phyloP scores from a whole-genome alignment of 2,797 vertebrate genomes.

The Gymnothorax reevesii region DNA sequence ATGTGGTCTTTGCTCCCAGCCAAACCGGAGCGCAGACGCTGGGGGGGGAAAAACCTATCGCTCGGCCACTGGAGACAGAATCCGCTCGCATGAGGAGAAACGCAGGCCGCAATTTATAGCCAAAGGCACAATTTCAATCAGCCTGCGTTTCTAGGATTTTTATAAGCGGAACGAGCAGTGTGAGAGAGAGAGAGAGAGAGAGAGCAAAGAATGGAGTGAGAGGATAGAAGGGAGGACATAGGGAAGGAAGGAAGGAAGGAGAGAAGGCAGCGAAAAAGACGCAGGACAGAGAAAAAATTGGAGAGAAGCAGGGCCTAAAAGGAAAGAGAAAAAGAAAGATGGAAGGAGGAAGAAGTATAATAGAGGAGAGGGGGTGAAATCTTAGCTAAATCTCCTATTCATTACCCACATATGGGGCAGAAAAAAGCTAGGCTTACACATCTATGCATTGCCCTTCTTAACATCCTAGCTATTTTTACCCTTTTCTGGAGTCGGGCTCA shows the following conservation, averaged over 20 bases:
- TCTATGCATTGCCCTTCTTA: not conserved
- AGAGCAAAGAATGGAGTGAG: not conserved
- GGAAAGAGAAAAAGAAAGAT: too few species aligned
- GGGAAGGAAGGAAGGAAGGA: too few species aligned
- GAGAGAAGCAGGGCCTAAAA: too few species aligned
- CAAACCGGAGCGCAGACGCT: not conserved
- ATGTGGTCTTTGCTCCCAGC: slow-evolving; percentile 1
- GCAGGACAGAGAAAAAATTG: not conserved
- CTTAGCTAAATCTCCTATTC: not conserved
- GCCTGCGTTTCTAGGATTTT: not conserved
- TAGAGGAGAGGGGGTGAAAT: not conserved
- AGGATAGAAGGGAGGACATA: not conserved
- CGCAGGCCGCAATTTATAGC: slow-evolving; percentile 3
- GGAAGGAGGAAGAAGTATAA: too few species aligned
- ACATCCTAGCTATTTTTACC: not conserved
- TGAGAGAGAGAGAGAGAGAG: not conserved
- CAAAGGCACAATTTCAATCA: not conserved
- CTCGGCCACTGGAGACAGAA: not conserved
- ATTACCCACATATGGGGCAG: not conserved
- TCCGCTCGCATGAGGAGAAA: slow-evolving; percentile 2
- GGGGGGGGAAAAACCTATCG: not conserved
- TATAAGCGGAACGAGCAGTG: not conserved
- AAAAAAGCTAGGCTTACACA: slow-evolving; percentile 1
- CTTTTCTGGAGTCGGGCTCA: not conserved
- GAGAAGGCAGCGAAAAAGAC: not conserved